Evolutionary conservation across 92 coral and sea anemone genomes (phyloP).

Genomic region (Anthopleura xanthogrammica): DNA sequence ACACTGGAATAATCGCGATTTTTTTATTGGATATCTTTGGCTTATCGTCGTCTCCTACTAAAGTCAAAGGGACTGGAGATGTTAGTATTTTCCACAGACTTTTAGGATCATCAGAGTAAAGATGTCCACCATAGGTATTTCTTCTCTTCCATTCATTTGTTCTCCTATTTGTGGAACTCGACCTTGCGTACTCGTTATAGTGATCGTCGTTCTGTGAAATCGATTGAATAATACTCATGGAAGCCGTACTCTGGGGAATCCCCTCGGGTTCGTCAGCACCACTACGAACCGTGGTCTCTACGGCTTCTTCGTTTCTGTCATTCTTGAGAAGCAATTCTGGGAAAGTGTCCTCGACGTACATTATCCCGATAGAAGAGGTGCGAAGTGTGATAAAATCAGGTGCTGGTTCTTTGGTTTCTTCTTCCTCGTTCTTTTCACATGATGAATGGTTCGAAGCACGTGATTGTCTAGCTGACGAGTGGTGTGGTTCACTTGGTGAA

Average conservation of each 20-base stretch:
- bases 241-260: constrained; percentile 18
- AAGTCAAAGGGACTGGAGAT: not conserved
- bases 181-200: constrained; percentile 58
- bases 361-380: not conserved
- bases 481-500: not conserved
- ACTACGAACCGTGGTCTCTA: constrained; percentile 15
- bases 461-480: not conserved
- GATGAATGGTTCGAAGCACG: not conserved
- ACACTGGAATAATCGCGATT: not conserved
- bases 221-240: constrained; percentile 34
- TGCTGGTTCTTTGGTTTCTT: not conserved
- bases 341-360: constrained; percentile 9
- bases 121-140: not conserved
- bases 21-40: not conserved
- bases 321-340: constrained; percentile 30
- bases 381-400: not conserved
- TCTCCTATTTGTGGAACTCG: not conserved
- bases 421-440: not conserved
- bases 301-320: constrained; percentile 15
- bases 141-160: constrained; percentile 7
- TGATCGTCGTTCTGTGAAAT: constrained; percentile 53
- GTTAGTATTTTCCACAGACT: not conserved
- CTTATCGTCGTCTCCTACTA: not conserved
- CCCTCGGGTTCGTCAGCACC: constrained; percentile 22
- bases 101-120: not conserved